These are phyloP conservation scores for Gambelia wislizenii DNA, from an alignment of 2,797 vertebrate genomes.

Conservation along the genomic window DNA sequence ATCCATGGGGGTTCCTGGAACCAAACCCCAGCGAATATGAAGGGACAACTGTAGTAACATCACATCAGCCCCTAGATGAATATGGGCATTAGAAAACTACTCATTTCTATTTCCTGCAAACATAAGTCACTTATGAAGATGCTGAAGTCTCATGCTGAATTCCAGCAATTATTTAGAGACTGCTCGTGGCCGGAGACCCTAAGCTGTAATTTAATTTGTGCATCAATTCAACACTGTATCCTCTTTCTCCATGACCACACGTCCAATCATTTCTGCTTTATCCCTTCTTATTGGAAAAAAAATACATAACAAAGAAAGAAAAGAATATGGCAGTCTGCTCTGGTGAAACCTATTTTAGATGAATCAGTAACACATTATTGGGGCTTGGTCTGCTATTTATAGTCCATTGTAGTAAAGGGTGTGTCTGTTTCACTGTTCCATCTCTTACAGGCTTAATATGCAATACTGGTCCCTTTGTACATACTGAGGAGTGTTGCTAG, in stretches of 20 bases:
- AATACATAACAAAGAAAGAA: neutral
- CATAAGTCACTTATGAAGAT: too few relatives aligned
- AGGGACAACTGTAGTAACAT: too few relatives aligned
- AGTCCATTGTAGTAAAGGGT: neutral
- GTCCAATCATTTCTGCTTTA: neutral
- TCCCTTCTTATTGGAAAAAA: neutral
- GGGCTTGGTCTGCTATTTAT: neutral
- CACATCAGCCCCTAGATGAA: too few relatives aligned
- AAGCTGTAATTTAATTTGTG: too few relatives aligned
- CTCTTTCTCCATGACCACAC: neutral
- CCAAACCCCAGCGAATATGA: too few relatives aligned
- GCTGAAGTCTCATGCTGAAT: too few relatives aligned
- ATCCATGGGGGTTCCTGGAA: too few relatives aligned
- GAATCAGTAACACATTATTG: neutral
- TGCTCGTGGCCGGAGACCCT: too few relatives aligned
- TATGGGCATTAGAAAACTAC: too few relatives aligned
- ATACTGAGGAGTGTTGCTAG: neutral
- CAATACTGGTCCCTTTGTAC: neutral
- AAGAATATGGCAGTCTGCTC: neutral
- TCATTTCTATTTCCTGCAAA: too few relatives aligned
- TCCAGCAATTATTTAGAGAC: too few relatives aligned
- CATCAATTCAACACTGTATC: neutral
- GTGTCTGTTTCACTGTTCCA: neutral
- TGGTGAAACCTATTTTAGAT: neutral
- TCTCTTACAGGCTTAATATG: neutral